Percentiles rank a stretch among this genome's conserved stretches.
Conservation (phyloP, 1,140 invertebrate genomes). For the Dufourea novaeangliae region DNA sequence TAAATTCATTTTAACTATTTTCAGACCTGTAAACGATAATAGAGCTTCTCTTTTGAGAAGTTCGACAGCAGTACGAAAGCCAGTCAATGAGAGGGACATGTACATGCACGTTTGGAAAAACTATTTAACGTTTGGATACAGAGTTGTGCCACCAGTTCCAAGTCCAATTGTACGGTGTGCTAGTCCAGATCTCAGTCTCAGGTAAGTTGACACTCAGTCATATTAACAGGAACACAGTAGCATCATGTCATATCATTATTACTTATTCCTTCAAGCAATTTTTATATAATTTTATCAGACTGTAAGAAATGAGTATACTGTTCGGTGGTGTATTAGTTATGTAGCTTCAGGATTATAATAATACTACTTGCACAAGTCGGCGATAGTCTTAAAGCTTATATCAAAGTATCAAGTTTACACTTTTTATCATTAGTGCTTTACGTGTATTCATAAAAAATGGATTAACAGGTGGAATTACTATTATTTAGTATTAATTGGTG, state of each 20-base stretch:
- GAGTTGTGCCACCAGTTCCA: constrained; percentile 92
- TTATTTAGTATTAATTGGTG: constrained; percentile 73
- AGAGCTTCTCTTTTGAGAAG: constrained; percentile 94
- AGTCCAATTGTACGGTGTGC: constrained; percentile 93
- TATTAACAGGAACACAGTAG: constrained; percentile 11
- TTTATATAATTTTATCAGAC: neutral
- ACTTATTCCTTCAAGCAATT: constrained; percentile 9
- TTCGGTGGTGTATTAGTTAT: constrained; percentile 34
- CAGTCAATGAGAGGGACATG: constrained; percentile 93
- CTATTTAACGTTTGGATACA: constrained; percentile 96
- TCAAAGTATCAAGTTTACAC: constrained; percentile 28
- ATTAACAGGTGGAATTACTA: constrained; percentile 49
- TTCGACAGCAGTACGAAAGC: constrained; percentile 90
- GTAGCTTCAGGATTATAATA: constrained; percentile 23
- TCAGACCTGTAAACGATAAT: constrained; percentile 97
- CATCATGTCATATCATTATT: constrained; percentile 46
- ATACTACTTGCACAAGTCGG: constrained; percentile 6
- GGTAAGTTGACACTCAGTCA: constrained; percentile 82
- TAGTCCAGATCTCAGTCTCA: constrained; percentile 95
- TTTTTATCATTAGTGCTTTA: constrained; percentile 54
- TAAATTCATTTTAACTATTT: constrained; percentile 43
- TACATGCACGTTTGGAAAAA: constrained; percentile 98
- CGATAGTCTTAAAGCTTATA: constrained; percentile 1
- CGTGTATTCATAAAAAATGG: constrained; percentile 44
- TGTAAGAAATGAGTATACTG: constrained; percentile 16